phyloP scores from a whole-genome alignment of 2,888 invertebrate species.

The Lordiphosa andalusiaca region DNA sequence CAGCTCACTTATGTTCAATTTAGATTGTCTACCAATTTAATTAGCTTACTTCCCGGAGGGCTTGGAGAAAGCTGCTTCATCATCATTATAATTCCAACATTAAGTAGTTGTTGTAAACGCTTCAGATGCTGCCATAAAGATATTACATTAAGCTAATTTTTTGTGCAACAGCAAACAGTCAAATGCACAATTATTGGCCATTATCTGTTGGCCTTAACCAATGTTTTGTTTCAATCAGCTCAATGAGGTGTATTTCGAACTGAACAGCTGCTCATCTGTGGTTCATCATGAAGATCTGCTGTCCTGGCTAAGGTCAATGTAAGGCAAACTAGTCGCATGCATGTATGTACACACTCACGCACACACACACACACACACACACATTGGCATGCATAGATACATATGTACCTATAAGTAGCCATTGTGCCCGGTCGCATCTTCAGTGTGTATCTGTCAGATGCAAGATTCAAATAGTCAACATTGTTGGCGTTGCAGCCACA shows the following conservation, averaged over 20 bases:
- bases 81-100: background rate
- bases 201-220: constrained; percentile 26
- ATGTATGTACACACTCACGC: background rate
- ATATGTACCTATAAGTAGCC: constrained; percentile 13
- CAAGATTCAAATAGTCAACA: constrained; percentile 69
- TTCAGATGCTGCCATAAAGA: constrained; percentile 31
- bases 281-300: constrained; percentile 21
- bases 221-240: constrained; percentile 30
- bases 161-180: constrained; percentile 12
- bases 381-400: constrained; percentile 13
- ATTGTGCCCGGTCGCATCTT: constrained; percentile 25
- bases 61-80: constrained; percentile 14
- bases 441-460: constrained; percentile 68
- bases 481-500: constrained; percentile 47
- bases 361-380: constrained; percentile 8
- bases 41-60: constrained; percentile 12
- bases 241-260: constrained; percentile 30
- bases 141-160: constrained; percentile 46
- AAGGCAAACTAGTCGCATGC: constrained; percentile 19
- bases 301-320: constrained; percentile 66
- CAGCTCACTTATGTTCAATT: background rate
- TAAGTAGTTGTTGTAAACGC: constrained; percentile 25
- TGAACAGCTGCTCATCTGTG: constrained; percentile 35
- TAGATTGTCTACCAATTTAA: background rate
- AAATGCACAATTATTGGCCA: constrained; percentile 37